Evolutionary conservation across 1,140 invertebrate species (phyloP).

Genomic region (Drosophila mauritiana): DNA sequence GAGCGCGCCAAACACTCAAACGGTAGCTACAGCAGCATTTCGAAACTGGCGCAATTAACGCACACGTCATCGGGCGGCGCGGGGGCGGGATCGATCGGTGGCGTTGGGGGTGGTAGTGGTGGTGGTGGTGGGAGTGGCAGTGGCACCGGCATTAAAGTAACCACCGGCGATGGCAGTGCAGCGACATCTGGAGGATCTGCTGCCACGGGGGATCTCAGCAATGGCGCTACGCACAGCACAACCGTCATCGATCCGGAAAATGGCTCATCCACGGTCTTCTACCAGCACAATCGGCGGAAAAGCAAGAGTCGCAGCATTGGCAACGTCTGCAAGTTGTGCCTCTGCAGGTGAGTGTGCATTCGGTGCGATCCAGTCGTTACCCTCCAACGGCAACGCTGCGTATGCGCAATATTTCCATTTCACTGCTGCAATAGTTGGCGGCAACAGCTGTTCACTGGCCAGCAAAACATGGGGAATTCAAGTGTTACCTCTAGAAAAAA

Average conservation of each 20-base stretch:
- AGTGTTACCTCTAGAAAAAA: neutral
- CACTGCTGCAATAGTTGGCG: conserved; percentile 16
- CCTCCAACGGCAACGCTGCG: conserved; percentile 26
- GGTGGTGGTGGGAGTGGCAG: conserved; percentile 17
- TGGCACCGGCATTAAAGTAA: conserved; percentile 1
- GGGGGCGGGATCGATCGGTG: conserved; percentile 10
- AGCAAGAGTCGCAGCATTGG: conserved; percentile 76
- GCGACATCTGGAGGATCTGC: conserved; percentile 1
- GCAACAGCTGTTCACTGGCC: conserved; percentile 8
- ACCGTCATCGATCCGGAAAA: conserved; percentile 76
- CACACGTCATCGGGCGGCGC: conserved; percentile 50
- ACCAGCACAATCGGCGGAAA: conserved; percentile 77
- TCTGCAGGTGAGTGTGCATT: conserved; percentile 72
- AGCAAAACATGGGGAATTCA: neutral
- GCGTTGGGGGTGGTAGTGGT: conserved; percentile 22
- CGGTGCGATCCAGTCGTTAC: neutral
- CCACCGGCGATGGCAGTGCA: conserved; percentile 11
- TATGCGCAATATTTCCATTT: conserved; percentile 46
- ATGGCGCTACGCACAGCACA: conserved; percentile 48
- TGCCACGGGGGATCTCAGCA: conserved; percentile 39
- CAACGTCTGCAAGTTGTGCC: conserved; percentile 77
- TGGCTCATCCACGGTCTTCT: conserved; percentile 78
- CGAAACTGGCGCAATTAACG: conserved; percentile 82
- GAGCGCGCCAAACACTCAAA: conserved; percentile 74
- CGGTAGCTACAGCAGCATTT: conserved; percentile 58